Evolutionary conservation across 2,888 invertebrate species (phyloP), one percentile per base, ranked within the genome.

Genomic region (Eupithecia centaureata): DNA sequence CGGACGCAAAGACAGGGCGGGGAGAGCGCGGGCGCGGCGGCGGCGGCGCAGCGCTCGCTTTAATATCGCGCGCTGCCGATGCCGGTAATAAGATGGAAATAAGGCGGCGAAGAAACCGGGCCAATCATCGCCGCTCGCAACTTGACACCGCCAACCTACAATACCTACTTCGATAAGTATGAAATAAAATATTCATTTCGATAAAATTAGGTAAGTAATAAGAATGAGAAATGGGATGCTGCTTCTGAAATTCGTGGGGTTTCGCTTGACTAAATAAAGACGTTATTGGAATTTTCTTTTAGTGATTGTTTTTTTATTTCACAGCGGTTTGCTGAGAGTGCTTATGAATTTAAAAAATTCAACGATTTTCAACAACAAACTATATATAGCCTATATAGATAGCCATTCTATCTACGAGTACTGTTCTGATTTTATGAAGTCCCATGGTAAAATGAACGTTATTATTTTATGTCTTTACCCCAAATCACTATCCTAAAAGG

Each of bases 81-180:
- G 87, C 88, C 89, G 87, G 91, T 91, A 93, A 92, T 92, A 92
- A 91, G 88, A 92, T 93, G 91, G 91, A 91, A 92, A 92, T 93
- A 92, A 92, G 92, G 88, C 86, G 85, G 85, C 85, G 82, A 87
- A 90, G 87, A 86, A 89, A 88, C 89, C 89, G 85, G 86, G 87
- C 90, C 89, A 90, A 92, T 92, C 89, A 91, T 89, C 85, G 87
- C 85, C 84, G 82, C 85, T 87, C 85, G 86, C 88, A 84, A 87
- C 86, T 88, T 87, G 84, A 88, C 86, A 86, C 85, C 82, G 77
- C 75, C 78, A 73, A 76, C 76, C 73, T 78, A 81, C 71, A 79
- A 80, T 80, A 80, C 47, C 47, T 47, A 47, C 79, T 77, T 75
- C 75, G 79, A 84, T 75, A 78, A 77, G 69, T 73, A 74, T 66